Base-by-base conservation (phyloP, 2,797 vertebrate genomes). In the Gallinago stenura region DNA sequence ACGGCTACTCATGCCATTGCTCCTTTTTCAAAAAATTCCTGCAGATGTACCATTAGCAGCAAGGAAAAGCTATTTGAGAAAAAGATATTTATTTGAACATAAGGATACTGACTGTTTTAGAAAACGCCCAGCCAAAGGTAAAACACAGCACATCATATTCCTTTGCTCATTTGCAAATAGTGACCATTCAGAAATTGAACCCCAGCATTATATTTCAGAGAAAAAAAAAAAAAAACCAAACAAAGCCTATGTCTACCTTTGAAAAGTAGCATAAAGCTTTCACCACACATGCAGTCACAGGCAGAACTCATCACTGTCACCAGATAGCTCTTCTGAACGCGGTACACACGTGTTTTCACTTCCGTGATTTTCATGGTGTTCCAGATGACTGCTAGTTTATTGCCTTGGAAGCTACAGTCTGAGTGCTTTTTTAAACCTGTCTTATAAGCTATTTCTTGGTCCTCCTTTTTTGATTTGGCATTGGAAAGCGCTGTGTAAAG, bases 21-120 rank as follows among this genome's bases (percentile, higher is more conserved):
- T 93, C 15, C 64, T 87, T 84, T 90, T 50, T 12, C 1, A 89
- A 88, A 46, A 68, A 89, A 82, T 7, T 33, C 22, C 50, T 91
- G 71, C 92, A 94, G 50, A 87, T 80, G 79, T 35, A 83, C 41
- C 78, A 62, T 89, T 89, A 93, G 22, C 53, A 64, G 81, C 77
- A 45, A 93, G 71, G 28, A 64, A 82, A 95, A 46, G 37, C 56
- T 46, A 46, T 46, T 46, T 46, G 21, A 46, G 21, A 21, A 46
- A 46, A 46, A 46, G 46, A 46, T 46, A 57, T 77, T 83, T 87
- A 73, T 94, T 87, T 85, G 33, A 90, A 82, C 60, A 86, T 73
- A 65, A 71, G 46, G 48, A 85, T 87, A 72, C 68, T 70, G 64
- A 41, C 22, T 89, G 57, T 58, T 91, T 60, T 66, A 89, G 62